Evolutionary conservation across 1,140 invertebrate genomes (phyloP), one percentile per base, ranked within the genome.

Genomic region (Bradysia coprophila): DNA sequence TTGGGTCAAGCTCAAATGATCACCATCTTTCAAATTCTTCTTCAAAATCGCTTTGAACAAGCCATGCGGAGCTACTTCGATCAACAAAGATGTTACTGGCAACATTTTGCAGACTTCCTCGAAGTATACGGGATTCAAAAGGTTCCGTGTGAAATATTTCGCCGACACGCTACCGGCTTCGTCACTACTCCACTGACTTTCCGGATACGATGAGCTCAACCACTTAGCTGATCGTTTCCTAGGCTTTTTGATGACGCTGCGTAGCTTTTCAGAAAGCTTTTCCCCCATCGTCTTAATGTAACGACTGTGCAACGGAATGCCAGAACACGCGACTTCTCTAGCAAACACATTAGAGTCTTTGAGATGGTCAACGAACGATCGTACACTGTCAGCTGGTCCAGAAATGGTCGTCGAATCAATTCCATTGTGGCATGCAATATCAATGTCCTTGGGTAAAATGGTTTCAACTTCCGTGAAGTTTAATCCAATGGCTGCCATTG

Each of bases 111-210:
- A 50, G 19, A 81, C 89, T 53, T 92, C 87, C 46, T 81, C 70
- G 67, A 86, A 87, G 0, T 82, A 61, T 11, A 87, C 83, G 2
- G 82, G 84, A 22, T 83, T 87, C 9, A 94, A 67, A 28, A 97
- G 66, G 62, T 98, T 98, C 67, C 96, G 95, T 1, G 94, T 89
- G 58, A 93, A 87, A 63, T 98, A 98, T 18, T 81, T 84, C 6
- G 87, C 78, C 34, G 89, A 92, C 28, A 86, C 90, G 41, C 76
- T 65, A 52, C 79, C 71, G 0, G 89, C 86, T 49, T 88, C 50
- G 0, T 79, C 68, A 0, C 75, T 71, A 20, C 69, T 64, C 89
- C 90, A 94, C n/a, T 76, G 67, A 1, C 66, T 63, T 61, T 91
- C 78, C 0, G 89, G 85, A 46, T 97, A 81, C 9, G 90, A 95